Percentiles rank a stretch among this genome's conserved stretches.
phyloP scores from a whole-genome alignment of 2,888 invertebrate species.

The Tribolium freemani region DNA sequence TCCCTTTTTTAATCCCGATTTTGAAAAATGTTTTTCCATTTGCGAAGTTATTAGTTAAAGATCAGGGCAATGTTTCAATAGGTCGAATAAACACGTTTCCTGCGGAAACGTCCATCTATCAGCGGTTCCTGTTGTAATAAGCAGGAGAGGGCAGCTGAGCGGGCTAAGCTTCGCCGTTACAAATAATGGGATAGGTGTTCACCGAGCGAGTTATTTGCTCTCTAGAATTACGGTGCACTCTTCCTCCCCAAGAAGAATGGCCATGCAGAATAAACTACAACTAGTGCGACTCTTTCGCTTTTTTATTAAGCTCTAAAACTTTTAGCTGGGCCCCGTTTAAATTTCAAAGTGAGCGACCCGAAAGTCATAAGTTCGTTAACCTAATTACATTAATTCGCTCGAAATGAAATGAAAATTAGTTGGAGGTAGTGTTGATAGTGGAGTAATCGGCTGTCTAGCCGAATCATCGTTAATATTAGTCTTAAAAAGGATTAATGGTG shows the following conservation, averaged over 20 bases:
- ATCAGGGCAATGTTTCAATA: constrained; percentile 62
- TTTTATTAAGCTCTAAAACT: constrained; percentile 36
- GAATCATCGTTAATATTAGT: constrained; percentile 60
- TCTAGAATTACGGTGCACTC: constrained; percentile 55
- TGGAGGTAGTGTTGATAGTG: constrained; percentile 43
- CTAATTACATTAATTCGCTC: not conserved
- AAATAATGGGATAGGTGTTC: constrained; percentile 56
- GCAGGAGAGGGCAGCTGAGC: constrained; percentile 47
- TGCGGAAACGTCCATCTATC: constrained; percentile 63
- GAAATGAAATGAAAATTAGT: constrained; percentile 23
- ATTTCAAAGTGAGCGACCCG: constrained; percentile 48
- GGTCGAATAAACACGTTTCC: constrained; percentile 64
- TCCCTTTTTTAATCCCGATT: not conserved
- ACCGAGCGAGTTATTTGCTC: constrained; percentile 54
- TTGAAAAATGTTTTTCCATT: constrained; percentile 32
- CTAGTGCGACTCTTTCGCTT: constrained; percentile 28
- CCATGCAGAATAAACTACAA: constrained; percentile 48
- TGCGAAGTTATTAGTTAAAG: constrained; percentile 48
- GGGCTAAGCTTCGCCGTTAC: constrained; percentile 44
- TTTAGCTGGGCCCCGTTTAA: constrained; percentile 37
- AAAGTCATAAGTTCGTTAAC: constrained; percentile 43
- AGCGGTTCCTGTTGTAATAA: constrained; percentile 62
- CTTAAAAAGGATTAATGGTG: constrained; percentile 65
- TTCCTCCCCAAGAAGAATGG: constrained; percentile 53
- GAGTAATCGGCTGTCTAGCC: constrained; percentile 48